phyloP scores from a whole-genome alignment of 2,797 vertebrate species.

The Pelobates cultripes region DNA sequence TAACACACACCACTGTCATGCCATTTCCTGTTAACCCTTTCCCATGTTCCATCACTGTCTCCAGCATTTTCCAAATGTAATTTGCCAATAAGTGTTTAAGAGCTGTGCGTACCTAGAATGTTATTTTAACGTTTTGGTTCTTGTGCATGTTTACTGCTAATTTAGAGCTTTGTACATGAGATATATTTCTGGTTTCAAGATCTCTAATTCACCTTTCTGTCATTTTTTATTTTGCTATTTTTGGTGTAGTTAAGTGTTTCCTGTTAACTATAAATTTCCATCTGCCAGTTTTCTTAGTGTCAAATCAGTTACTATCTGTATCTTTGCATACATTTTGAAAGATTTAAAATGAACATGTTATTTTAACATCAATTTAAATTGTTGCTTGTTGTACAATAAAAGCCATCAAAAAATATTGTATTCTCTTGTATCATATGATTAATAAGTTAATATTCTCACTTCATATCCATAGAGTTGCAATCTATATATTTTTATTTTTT shows the following conservation, averaged over 20 bases:
- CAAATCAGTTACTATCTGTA: conserved; percentile 71
- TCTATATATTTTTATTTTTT: no score
- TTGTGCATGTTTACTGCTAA: not conserved
- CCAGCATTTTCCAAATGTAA: no score
- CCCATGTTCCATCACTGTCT: no score
- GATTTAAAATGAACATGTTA: conserved; percentile 75
- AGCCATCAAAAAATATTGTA: not conserved
- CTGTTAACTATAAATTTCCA: not conserved
- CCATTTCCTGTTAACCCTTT: no score
- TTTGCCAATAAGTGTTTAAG: not conserved
- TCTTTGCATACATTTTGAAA: conserved; percentile 80
- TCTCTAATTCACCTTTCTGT: no score
- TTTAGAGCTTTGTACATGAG: no score
- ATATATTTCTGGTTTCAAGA: no score
- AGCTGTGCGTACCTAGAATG: not conserved
- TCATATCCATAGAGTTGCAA: no score
- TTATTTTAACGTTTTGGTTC: not conserved
- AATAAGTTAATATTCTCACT: no score
- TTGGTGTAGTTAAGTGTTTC: not conserved
- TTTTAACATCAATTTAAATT: conserved; percentile 72
- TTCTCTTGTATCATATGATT: not conserved
- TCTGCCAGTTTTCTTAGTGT: not conserved
- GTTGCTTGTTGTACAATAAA: conserved; percentile 85
- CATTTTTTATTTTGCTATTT: not conserved
- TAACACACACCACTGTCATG: no score